Evolutionary conservation across 1,140 invertebrate species (phyloP).

Genomic region (Helicoverpa zea): DNA sequence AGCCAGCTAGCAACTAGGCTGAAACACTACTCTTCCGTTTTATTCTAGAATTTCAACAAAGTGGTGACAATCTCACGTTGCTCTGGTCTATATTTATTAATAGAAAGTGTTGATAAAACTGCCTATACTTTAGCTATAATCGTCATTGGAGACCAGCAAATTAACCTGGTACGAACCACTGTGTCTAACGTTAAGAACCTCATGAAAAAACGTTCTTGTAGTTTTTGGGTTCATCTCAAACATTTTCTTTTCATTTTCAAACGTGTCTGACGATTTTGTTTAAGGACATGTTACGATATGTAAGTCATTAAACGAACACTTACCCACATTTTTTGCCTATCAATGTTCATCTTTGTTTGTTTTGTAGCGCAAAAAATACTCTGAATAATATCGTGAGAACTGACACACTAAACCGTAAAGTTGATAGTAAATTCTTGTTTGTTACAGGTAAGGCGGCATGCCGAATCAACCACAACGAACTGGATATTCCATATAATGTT

Average conservation of each 20-base stretch:
- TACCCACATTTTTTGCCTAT: neutral
- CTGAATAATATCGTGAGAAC: neutral
- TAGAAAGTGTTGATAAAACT: too few relatives aligned
- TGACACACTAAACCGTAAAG: neutral
- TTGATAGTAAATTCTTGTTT: constrained; percentile 17
- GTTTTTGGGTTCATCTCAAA: too few relatives aligned
- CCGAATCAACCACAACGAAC: neutral
- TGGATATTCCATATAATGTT: neutral
- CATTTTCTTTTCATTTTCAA: too few relatives aligned
- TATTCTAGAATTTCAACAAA: neutral
- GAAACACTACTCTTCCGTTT: neutral
- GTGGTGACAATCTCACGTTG: neutral
- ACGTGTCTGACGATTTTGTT: too few relatives aligned
- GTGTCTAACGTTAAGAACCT: too few relatives aligned
- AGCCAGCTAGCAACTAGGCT: neutral
- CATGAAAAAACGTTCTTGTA: too few relatives aligned
- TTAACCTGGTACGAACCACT: too few relatives aligned
- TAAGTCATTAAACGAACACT: too few relatives aligned
- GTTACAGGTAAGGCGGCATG: constrained; percentile 18
- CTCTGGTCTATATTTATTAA: too few relatives aligned
- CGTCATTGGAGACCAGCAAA: too few relatives aligned
- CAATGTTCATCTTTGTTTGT: neutral
- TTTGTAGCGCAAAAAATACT: neutral
- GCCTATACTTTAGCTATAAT: too few relatives aligned
- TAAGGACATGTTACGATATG: too few relatives aligned